Evolutionary conservation across 2,797 vertebrate genomes (phyloP), one percentile per base, ranked within the genome.

Genomic region (Poeciliopsis presidionis): DNA sequence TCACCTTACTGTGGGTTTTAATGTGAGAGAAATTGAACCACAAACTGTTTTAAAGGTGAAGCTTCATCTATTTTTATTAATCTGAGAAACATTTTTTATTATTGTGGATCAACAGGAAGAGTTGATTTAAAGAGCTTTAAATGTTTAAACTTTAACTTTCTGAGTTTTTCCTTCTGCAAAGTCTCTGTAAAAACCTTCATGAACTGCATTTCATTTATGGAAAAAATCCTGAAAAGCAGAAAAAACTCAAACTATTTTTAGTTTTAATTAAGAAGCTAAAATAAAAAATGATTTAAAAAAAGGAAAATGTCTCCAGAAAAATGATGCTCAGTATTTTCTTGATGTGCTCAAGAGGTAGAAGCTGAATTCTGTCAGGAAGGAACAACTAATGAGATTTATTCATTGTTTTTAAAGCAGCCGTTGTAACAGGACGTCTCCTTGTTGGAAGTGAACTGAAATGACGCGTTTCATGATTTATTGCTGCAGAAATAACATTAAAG

Each of bases 401-500:
- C 11, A 2, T 53, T 0, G 5, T 55, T 41, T 53, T 55, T n/a
- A 5, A 14, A 41, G 18, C 33, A 5, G 22, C 6, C 5, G 5
- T 69, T 69, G 9, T n/a, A 69, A 43, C 39, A 43, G 22, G 22
- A 43, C 39, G 1, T 43, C 7, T 69, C 65, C 65, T 43, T 41
- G 65, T 69, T 25, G 22, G 41, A n/a, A 25, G 22, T 1, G 22
- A 69, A 45, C 67, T 45, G 30, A 76, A 33, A 51, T 9, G n/a
- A 47, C n/a, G 6, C 7, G 30, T 12, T 22, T 75, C 47, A 49
- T 67, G 59, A 76, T 76, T 76, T 39, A 67, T 65, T 75, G 45
- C 59, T 75, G 45, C 74, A 67, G 8, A 49, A 67, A 67, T 13
- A n/a, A 76, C 59, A 33, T 47, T 63, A 47, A 75, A 67, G 28